Base-by-base conservation (phyloP, 2,113 vertebrate species). In the Actenoides lindsayi region DNA sequence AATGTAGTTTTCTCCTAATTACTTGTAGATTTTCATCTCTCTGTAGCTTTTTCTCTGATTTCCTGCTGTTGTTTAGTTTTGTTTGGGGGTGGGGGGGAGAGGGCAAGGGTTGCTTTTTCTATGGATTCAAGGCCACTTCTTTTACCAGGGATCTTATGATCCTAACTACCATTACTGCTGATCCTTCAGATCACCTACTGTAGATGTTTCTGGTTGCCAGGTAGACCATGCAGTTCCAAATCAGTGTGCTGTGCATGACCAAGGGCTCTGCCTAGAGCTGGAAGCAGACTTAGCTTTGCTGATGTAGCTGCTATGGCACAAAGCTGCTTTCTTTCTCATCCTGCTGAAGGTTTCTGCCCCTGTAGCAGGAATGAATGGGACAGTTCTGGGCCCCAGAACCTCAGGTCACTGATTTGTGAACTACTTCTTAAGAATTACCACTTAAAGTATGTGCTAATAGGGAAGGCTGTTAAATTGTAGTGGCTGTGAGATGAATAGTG, bases 211-310 rank as follows among this genome's bases (percentile, higher is more conserved):
- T 89, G 42, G 20, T n/a, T 31, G 35, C 54, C 48, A 11, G 54
- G 6, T 9, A 14, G 23, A 25, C 4, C 19, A 31, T n/a, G 23
- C 16, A 9, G 24, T 68, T 89, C 46, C 19, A 37, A 69, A 74
- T 31, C 1, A 41, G 0, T 19, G 16, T 15, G 4, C 24, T 2
- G 0, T 17, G 3, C 1, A 3, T 41, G 20, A 54, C 33, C 30
- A 53, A 82, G 16, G 25, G 41, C 35, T 83, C 53, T 73, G 17
- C 17, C 33, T 17, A 28, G 35, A 83, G 17, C 27, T 69, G 4
- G 13, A 80, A 24, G 28, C 31, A 74, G n/a, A 6, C 25, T 74
- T 70, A 37, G 7, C 24, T 42, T 16, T 50, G 64, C 19, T 2
- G 2, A 0, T 31, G 28, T 14, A 50, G 42, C 27, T 4, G 7